Conservation (phyloP, 1,140 invertebrate genomes). For the Helicoverpa armigera region DNA sequence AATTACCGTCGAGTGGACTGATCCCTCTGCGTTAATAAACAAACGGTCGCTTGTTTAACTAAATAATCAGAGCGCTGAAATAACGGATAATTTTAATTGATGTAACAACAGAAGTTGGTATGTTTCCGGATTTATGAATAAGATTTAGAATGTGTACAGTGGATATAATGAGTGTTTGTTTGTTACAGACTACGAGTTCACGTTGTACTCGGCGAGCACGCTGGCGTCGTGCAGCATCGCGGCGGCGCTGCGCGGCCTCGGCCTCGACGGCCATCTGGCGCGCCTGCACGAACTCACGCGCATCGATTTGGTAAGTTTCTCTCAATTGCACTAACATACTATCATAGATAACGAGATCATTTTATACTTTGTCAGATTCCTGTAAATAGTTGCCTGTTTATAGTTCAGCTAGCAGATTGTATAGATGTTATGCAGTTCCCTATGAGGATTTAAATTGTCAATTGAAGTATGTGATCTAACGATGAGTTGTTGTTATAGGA, state of each 20-base stretch:
- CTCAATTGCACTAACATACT: conserved; percentile 28
- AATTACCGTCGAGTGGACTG: neutral
- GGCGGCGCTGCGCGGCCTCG: conserved; percentile 92
- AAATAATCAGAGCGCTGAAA: conserved; percentile 27
- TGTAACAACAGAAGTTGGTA: conserved; percentile 4
- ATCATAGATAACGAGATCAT: neutral
- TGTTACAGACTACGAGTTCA: conserved; percentile 95
- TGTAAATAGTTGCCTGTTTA: too few relatives aligned
- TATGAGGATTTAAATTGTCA: neutral
- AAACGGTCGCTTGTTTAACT: conserved; percentile 25
- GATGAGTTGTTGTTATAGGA: conserved; percentile 87
- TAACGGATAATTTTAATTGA: conserved; percentile 30
- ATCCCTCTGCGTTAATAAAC: conserved; percentile 32
- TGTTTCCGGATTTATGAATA: conserved; percentile 12
- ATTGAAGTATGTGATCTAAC: neutral
- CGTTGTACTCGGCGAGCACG: conserved; percentile 94
- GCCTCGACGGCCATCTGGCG: conserved; percentile 89
- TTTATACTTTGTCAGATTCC: too few relatives aligned
- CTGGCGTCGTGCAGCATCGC: conserved; percentile 95
- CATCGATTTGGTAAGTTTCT: conserved; percentile 91
- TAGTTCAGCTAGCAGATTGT: too few relatives aligned
- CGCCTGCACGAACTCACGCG: conserved; percentile 91
- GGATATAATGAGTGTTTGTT: conserved; percentile 59
- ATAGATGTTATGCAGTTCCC: neutral
- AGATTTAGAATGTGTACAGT: neutral